Evolutionary conservation across 1,140 invertebrate genomes (phyloP), one percentile per base, ranked within the genome.

Genomic region (Drosophila carrolli): DNA sequence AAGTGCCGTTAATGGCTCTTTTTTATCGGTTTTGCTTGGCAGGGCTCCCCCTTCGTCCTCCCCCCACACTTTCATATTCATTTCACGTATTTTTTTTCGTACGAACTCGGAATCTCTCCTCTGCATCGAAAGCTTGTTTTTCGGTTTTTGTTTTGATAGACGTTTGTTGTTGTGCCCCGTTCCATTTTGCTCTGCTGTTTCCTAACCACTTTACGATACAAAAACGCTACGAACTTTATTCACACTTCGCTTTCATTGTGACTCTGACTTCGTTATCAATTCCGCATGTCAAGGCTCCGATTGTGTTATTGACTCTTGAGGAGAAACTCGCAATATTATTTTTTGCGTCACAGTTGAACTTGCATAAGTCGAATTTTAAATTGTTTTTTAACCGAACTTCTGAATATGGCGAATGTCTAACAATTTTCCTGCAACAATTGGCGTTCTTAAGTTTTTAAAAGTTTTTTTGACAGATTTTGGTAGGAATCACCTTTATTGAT

Each of bases 111-210:
- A 59, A 53, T 53, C 43, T 58, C 16, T 58, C 19, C 23, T 19
- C 56, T 37, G 19, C 56, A 32, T 50, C 10, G 29, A 59, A 65
- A 59, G 54, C 54, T 65, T 65, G 61, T 81, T 81, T 66, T 62
- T 47, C 41, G 38, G 62, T 67, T 82, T 82, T 77, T 82, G 80
- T 82, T 82, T 78, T 82, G 80, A 66, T 82, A 75, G 66, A 58
- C 27, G 37, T 58, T 62, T 62, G 51, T 62, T 67, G 50, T 67
- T 60, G 77, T 78, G 74, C 66, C 57, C 43, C 56, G 56, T 65
- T 68, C 51, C 37, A 47, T 38, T 67, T 78, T 48, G 38, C 19
- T 11, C 6, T 1, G 0, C 27, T 37, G 29, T 37, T 66, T 66
- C 57, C 43, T 62, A 62, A 62, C 41, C 62, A 43, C 27, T 48